phyloP scores from a whole-genome alignment of 2,797 vertebrate genomes.

The Cottoperca gobio region DNA sequence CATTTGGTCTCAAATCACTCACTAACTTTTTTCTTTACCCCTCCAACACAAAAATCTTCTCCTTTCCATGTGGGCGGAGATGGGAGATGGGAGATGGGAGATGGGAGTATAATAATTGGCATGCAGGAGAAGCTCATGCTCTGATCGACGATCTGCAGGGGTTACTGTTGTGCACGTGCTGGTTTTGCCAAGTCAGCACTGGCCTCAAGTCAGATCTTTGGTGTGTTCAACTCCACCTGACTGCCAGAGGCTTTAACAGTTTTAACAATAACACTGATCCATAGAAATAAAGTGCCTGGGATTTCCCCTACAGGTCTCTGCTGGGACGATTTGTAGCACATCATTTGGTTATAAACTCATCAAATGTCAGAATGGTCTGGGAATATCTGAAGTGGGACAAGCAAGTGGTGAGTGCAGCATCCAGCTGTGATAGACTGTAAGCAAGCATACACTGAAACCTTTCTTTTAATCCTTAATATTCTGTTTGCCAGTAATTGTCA shows the following conservation, averaged over 20 bases:
- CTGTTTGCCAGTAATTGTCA: not conserved
- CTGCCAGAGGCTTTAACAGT: constrained; percentile 18
- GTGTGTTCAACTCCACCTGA: constrained; percentile 7
- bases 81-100: too few species aligned
- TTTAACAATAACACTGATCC: constrained; percentile 10
- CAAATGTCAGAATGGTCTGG: not conserved
- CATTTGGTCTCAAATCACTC: constrained; percentile 35
- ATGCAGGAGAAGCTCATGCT: constrained; percentile 27
- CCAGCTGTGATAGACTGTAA: not conserved
- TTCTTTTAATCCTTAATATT: not conserved
- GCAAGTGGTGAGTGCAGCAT: not conserved
- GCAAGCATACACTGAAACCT: not conserved
- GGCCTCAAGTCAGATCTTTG: constrained; percentile 29
- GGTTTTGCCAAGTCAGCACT: constrained; percentile 37
- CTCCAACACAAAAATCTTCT: constrained; percentile 25
- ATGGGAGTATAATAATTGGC: constrained; percentile 49
- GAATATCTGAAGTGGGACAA: constrained; percentile 3
- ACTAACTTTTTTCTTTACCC: constrained; percentile 19
- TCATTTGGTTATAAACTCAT: not conserved
- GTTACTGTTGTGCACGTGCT: constrained; percentile 22
- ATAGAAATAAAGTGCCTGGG: not conserved
- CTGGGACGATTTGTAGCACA: not conserved
- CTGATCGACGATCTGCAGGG: constrained; percentile 29
- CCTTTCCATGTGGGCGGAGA: constrained; percentile 28
- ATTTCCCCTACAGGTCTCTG: not conserved